phyloP scores from a whole-genome alignment of 1,140 invertebrate species.

The Drosophila equinoxialis region DNA sequence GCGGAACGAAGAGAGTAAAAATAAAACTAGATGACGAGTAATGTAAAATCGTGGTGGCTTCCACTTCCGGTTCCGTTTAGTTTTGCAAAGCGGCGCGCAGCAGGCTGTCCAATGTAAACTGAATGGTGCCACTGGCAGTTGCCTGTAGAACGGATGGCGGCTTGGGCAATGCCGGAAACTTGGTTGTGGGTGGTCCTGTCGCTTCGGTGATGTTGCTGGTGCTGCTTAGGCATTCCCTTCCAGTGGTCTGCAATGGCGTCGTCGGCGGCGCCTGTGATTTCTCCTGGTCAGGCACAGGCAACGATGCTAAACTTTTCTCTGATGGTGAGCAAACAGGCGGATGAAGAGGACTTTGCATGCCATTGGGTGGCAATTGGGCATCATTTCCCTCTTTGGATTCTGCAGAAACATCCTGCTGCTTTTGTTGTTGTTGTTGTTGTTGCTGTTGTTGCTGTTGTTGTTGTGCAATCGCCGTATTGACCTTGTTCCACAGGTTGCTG shows the following conservation, averaged over 20 bases:
- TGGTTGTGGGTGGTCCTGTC: conserved; percentile 22
- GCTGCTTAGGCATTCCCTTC: conserved; percentile 54
- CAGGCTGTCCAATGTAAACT: conserved; percentile 67
- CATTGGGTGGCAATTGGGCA: conserved; percentile 30
- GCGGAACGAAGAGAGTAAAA: conserved; percentile 3
- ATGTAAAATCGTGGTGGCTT: conserved; percentile 28
- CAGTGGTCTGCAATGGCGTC: conserved; percentile 20
- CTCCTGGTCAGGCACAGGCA: conserved; percentile 30
- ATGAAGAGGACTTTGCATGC: conserved; percentile 12
- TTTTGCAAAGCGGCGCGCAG: conserved; percentile 73
- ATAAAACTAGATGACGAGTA: conserved; percentile 27
- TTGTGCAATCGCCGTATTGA: conserved; percentile 59
- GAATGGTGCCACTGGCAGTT: conserved; percentile 62
- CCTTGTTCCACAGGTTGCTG: conserved; percentile 67
- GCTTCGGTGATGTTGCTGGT: conserved; percentile 46
- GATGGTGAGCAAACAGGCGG: conserved; percentile 39
- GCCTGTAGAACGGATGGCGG: conserved; percentile 69
- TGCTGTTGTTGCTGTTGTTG: conserved; percentile 46
- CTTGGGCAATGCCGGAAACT: conserved; percentile 68
- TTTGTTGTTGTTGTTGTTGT: conserved; percentile 41
- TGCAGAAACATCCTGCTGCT: conserved; percentile 4
- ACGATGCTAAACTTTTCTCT: conserved; percentile 7
- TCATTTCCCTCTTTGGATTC: neutral
- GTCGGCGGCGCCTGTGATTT: conserved; percentile 13
- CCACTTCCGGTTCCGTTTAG: conserved; percentile 41